A percentile compares a stretch with the other conserved stretches of the same genome.
Conservation (phyloP, 2,113 vertebrate genomes). For the Takifugu bimaculatus region DNA sequence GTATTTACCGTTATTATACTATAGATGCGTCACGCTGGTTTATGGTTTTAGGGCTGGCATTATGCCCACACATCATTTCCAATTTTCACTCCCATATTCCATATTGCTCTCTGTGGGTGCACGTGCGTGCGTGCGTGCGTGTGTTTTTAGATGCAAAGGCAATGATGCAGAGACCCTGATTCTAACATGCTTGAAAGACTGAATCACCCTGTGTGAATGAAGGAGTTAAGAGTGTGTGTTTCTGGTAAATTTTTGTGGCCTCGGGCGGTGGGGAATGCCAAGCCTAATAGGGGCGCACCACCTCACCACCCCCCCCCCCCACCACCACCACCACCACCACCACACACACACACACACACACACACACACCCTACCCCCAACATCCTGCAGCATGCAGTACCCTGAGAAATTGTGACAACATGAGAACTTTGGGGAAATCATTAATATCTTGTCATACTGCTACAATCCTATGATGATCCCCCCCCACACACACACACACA, state of each 20-base stretch:
- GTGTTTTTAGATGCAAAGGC: conserved; percentile 9
- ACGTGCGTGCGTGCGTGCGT: conserved; percentile 4
- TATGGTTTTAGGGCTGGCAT: background rate
- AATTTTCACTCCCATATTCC: background rate
- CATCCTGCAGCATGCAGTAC: no score
- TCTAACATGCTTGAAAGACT: conserved; percentile 40
- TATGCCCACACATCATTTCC: background rate
- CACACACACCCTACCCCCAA: no score
- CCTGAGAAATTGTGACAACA: no score
- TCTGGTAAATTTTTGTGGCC: conserved; percentile 37
- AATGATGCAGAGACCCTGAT: conserved; percentile 15
- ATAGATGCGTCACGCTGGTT: background rate
- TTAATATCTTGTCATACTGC: conserved; percentile 36
- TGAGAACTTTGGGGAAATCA: conserved; percentile 12
- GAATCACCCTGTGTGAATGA: conserved; percentile 39
- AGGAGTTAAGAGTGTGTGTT: conserved; percentile 31
- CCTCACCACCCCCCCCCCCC: conserved; percentile 1
- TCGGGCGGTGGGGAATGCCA: conserved; percentile 46
- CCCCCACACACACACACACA: no score
- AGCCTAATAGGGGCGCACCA: conserved; percentile 47
- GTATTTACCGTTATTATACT: conserved; percentile 32
- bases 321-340: background rate
- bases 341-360: background rate
- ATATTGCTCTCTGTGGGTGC: background rate
- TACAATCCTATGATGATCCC: conserved; percentile 38